Evolutionary conservation across 2,113 vertebrate species (phyloP), one percentile per base, ranked within the genome.

Genomic region (Eudyptes chrysolophus): DNA sequence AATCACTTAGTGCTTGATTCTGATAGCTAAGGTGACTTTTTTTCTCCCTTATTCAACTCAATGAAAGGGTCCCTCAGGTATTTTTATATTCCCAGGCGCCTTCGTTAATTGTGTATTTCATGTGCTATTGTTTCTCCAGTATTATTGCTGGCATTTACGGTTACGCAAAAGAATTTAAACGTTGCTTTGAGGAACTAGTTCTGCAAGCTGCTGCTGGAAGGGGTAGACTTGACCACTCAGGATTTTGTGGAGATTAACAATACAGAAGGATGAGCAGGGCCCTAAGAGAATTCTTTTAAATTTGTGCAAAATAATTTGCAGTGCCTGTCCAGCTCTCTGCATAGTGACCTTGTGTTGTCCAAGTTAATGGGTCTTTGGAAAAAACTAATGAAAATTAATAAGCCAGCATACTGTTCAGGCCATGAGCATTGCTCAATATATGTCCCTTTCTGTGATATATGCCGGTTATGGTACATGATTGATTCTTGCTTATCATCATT

Each of bases 21-120:
- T 87, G 84, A 94, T 94, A 84, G 96, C 89, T 78, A 96, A 97
- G 96, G 97, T 96, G 97, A 97, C 92, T 90, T 93, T 72, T 94
- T 52, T 21, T 66, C 54, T 68, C 38, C 49, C 60, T 80, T 57
- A 57, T n/a, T 57, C 74, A 57, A 27, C 27, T 70, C 36, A 44
- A 1, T 61, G 24, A 32, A 92, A 89, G 52, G 52, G 12, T 84
- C 91, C 61, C 86, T 52, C 27, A 40, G 84, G 74, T 72, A 76
- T 78, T 82, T 86, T 78, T 44, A 30, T 84, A 68, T 89, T 68
- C 80, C 81, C 76, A 64, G 15, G 40, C 3, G 17, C 55, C 64
- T 89, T 69, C 4, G 7, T 84, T 95, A 89, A 84, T 75, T 82
- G 72, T 48, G 8, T 29, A 44, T 54, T 74, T 92, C 65, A 4